phyloP scores from a whole-genome alignment of 2,113 vertebrate genomes.

The Falcunculus frontatus region DNA sequence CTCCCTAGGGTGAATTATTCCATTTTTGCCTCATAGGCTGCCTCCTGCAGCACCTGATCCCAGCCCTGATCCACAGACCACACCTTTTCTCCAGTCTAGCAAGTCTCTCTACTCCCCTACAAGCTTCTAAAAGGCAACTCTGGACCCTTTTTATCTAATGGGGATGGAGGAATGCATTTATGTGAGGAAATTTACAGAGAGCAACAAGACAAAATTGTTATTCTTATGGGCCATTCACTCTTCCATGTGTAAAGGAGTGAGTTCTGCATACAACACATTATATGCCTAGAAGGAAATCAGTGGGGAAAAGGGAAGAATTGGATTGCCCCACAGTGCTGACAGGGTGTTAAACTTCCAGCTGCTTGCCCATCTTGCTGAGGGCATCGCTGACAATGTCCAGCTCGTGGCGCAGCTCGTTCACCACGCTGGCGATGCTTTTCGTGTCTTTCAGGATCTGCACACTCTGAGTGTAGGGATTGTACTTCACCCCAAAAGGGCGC shows the following conservation, averaged over 20 bases:
- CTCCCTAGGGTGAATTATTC: neutral
- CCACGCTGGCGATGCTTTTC: slow-evolving; percentile 84
- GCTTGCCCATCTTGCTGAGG: slow-evolving; percentile 85
- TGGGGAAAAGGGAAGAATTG: neutral
- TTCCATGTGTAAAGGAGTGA: neutral
- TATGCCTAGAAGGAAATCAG: neutral
- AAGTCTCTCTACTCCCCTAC: neutral
- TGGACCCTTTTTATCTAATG: neutral
- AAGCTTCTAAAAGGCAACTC: neutral
- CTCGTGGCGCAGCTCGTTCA: slow-evolving; percentile 89
- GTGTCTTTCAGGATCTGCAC: slow-evolving; percentile 90
- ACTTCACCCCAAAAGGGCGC: slow-evolving; percentile 93
- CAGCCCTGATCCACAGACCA: neutral
- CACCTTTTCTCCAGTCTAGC: neutral
- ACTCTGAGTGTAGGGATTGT: slow-evolving; percentile 94
- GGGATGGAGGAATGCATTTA: neutral
- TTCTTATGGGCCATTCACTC: neutral
- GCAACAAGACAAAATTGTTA: neutral
- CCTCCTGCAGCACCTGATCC: neutral
- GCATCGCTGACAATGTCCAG: slow-evolving; percentile 90
- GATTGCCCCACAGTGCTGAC: neutral
- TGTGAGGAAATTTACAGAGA: neutral
- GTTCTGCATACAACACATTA: neutral
- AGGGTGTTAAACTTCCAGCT: slow-evolving; percentile 75
- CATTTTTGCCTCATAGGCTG: neutral